phyloP scores from a whole-genome alignment of 2,797 vertebrate genomes.

The Limosa lapponica region DNA sequence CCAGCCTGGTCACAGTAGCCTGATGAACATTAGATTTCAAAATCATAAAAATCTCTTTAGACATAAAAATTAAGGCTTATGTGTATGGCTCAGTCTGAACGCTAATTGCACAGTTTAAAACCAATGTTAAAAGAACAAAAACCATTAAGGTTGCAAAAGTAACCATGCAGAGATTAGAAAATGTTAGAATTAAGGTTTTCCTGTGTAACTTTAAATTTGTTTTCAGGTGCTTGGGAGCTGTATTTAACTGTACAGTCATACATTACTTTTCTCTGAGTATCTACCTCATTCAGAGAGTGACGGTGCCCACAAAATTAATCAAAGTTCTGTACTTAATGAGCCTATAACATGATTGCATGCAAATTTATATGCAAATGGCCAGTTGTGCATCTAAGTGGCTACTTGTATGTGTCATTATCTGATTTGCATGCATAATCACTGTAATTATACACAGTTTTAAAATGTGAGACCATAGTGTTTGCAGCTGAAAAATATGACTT shows the following conservation, averaged over 20 bases:
- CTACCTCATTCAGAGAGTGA: not conserved
- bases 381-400: conserved; percentile 33
- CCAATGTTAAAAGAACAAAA: not conserved
- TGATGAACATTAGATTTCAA: not conserved
- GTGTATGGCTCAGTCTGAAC: not conserved
- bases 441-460: conserved; percentile 31
- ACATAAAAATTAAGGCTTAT: not conserved
- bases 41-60: not conserved
- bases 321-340: not conserved
- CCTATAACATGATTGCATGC: not conserved
- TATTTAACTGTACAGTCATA: not conserved
- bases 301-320: conserved; percentile 7
- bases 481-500: not conserved
- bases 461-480: not conserved
- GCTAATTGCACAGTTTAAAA: not conserved
- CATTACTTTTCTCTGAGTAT: not conserved
- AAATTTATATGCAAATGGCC: conserved; percentile 35
- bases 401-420: conserved; percentile 32
- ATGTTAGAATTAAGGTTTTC: not conserved
- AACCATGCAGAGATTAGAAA: not conserved
- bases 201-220: not conserved
- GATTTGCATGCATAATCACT: conserved; percentile 28
- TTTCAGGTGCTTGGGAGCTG: not conserved
- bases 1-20: not conserved
- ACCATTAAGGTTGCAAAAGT: not conserved